phyloP scores from a whole-genome alignment of 2,113 vertebrate genomes.

The Pseudopodoces humilis region DNA sequence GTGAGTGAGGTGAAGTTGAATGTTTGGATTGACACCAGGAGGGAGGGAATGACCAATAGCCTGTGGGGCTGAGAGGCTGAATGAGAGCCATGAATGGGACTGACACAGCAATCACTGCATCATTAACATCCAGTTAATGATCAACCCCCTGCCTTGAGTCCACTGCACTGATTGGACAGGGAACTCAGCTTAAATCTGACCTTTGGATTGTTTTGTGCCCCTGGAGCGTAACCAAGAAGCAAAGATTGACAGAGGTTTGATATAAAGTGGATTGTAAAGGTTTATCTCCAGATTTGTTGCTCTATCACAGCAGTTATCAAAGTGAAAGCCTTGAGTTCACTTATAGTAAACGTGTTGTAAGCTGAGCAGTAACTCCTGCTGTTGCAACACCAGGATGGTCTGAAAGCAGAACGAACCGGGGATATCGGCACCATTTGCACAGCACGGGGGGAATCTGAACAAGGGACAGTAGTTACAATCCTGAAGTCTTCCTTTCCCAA shows the following conservation, averaged over 20 bases:
- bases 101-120: background rate
- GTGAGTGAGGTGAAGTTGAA: background rate
- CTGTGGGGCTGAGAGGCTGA: background rate
- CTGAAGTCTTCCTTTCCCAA: background rate
- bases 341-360: background rate
- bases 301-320: background rate
- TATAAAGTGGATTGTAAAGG: background rate
- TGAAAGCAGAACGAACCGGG: background rate
- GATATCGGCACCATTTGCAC: background rate
- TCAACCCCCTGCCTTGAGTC: background rate
- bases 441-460: background rate
- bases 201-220: background rate
- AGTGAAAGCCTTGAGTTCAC: background rate
- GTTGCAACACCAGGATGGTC: background rate
- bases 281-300: background rate
- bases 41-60: background rate
- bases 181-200: rapidly evolving
- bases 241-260: background rate
- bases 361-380: background rate
- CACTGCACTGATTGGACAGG: background rate
- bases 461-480: background rate
- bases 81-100: background rate
- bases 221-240: background rate
- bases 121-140: background rate
- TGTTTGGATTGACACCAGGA: background rate